Evolutionary conservation across 2,797 vertebrate genomes (phyloP), one percentile per base, ranked within the genome.

Genomic region (Accipiter superciliosus): DNA sequence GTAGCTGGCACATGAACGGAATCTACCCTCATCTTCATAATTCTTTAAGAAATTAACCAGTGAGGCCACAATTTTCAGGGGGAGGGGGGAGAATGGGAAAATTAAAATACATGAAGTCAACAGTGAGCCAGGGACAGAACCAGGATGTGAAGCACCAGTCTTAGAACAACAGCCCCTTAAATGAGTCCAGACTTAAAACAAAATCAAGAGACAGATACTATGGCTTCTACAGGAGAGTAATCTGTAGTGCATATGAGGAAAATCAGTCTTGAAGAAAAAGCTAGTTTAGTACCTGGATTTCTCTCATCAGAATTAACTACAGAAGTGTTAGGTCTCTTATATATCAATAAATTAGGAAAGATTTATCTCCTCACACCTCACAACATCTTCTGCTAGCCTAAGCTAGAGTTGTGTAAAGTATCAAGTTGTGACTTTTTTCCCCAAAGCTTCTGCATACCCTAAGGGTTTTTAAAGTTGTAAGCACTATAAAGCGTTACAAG

Each of bases 191-290:
- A 37, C 9, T 81, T 63, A 22, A 77, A 66, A 47, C 6, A 73
- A 37, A 33, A 22, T 33, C 3, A 1, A 2, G 20, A 52, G 14
- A 14, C 19, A 62, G 29, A 37, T 42, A 58, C 6, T 40, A 37
- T 0, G 28, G 35, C 31, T 80, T 47, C 28, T 18, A 82, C 4
- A 24, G 18, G 87, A 69, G 1, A 69, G 25, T n/a, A 40, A 42
- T 18, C 16, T 25, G 28, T 3, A 57, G 3, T 2, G 3, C 8
- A 53, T 3, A 5, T 2, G 5, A 80, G 10, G 5, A 67, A 83
- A 85, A 83, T 7, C 1, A 63, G 2, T 28, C n/a, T 26, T 70
- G 16, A 66, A n/a, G 33, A 82, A 55, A 19, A 19, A 79, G 6
- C 6, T 44, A 5, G 49, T 52, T 67, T 35, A 76, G 16, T 8